A percentile compares a stretch with the other conserved stretches of the same genome.
phyloP scores from a whole-genome alignment of 2,113 vertebrate genomes.

The Eudyptes chrysolophus region DNA sequence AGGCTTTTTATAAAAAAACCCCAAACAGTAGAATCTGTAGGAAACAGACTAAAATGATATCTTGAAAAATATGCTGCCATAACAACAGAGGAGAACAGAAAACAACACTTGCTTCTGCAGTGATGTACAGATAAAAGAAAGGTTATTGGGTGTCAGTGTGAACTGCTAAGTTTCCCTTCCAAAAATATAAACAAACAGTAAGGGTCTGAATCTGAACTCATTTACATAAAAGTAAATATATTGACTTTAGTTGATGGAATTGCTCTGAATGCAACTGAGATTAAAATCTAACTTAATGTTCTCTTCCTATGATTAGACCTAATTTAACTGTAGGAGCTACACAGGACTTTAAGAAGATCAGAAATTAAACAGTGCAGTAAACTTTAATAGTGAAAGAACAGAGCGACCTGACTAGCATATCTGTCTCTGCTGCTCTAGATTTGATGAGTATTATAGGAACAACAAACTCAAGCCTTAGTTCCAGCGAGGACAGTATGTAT shows the following conservation, averaged over 20 bases:
- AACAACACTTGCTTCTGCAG: background rate
- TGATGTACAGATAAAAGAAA: background rate
- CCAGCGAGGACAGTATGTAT: background rate
- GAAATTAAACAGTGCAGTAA: background rate
- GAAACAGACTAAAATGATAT: background rate
- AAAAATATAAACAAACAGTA: background rate
- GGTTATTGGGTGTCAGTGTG: background rate
- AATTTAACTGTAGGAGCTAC: background rate
- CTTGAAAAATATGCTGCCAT: conserved; percentile 14
- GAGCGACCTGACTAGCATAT: background rate
- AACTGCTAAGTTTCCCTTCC: background rate
- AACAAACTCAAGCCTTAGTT: background rate
- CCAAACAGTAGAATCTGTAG: background rate
- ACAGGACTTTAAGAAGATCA: background rate
- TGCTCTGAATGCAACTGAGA: background rate
- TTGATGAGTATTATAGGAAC: conserved; percentile 11
- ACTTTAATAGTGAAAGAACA: background rate
- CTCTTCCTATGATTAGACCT: background rate
- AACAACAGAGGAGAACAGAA: conserved; percentile 9
- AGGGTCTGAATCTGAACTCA: background rate
- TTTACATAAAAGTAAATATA: background rate
- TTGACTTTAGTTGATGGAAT: background rate
- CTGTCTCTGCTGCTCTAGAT: background rate
- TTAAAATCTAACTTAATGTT: background rate
- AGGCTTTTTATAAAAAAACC: background rate